Evolutionary conservation across 2,797 vertebrate species (phyloP).

Genomic region (Hippocampus kuda): DNA sequence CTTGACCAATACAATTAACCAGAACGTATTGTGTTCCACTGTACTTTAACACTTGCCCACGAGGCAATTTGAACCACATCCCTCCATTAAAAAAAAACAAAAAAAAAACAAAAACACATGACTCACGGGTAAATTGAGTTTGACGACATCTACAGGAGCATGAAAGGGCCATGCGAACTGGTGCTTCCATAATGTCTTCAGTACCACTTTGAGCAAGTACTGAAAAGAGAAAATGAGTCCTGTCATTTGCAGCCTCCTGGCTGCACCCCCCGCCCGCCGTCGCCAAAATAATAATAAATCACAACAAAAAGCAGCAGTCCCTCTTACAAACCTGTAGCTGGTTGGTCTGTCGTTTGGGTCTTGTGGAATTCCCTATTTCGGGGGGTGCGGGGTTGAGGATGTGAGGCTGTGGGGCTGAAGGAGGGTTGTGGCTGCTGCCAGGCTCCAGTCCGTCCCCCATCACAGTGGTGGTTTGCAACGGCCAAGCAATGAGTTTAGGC

Average conservation of each 20-base stretch:
- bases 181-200: constrained; percentile 90
- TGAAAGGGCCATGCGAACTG: constrained; percentile 94
- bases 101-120: neutral
- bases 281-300: neutral
- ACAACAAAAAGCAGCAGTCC: neutral
- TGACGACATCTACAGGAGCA: constrained; percentile 85
- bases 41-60: neutral
- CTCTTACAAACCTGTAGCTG: constrained; percentile 65
- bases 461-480: constrained; percentile 47
- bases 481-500: constrained; percentile 59
- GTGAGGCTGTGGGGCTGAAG: constrained; percentile 60
- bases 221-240: constrained; percentile 44
- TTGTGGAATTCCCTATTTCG: constrained; percentile 72
- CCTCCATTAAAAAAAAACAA: neutral
- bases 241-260: neutral
- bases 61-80: neutral
- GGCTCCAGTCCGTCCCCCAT: constrained; percentile 86
- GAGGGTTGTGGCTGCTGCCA: constrained; percentile 64
- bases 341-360: constrained; percentile 84
- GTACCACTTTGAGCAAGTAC: constrained; percentile 84
- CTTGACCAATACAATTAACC: neutral
- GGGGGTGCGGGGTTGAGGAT: constrained; percentile 70
- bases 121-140: constrained; percentile 85
- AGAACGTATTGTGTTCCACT: neutral
- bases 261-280: neutral